phyloP scores from a whole-genome alignment of 2,113 vertebrate species.

The Tonatia bakeri region DNA sequence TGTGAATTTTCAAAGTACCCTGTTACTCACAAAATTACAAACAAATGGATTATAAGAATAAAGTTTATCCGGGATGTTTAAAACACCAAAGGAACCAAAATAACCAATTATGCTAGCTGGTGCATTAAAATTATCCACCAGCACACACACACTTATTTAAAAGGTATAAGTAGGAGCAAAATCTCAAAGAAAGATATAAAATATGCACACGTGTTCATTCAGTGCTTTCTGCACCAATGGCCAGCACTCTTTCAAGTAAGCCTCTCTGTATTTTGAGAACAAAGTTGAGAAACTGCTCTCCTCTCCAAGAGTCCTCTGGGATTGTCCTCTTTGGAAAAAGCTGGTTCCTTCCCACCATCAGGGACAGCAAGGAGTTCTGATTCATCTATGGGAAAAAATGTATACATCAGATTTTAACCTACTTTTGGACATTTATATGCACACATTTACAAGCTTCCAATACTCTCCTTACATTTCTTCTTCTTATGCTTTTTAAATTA shows the following conservation, averaged over 20 bases:
- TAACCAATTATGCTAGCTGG: not conserved
- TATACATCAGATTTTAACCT: not conserved
- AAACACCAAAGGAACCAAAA: slow-evolving; percentile 31
- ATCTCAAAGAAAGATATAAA: not conserved
- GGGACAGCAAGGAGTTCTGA: slow-evolving; percentile 92
- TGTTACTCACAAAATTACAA: not conserved
- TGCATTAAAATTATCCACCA: not conserved
- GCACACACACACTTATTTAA: not conserved
- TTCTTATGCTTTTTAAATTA: not conserved
- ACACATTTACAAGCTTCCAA: not conserved
- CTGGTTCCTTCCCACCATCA: slow-evolving; percentile 93
- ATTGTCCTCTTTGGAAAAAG: slow-evolving; percentile 91
- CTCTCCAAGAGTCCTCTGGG: slow-evolving; percentile 92
- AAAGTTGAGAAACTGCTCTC: slow-evolving; percentile 97
- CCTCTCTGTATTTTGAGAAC: slow-evolving; percentile 95
- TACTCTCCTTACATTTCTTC: not conserved
- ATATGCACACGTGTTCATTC: slow-evolving; percentile 84
- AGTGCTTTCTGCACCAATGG: slow-evolving; percentile 92
- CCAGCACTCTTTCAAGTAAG: slow-evolving; percentile 96
- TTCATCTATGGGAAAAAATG: slow-evolving; percentile 78
- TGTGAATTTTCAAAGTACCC: not conserved
- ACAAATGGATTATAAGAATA: not conserved
- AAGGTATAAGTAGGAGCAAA: not conserved
- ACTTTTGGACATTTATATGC: not conserved
- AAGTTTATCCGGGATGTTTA: not conserved